Evolutionary conservation across 2,888 invertebrate species (phyloP).

Genomic region (Rhorus exstirpatorius): DNA sequence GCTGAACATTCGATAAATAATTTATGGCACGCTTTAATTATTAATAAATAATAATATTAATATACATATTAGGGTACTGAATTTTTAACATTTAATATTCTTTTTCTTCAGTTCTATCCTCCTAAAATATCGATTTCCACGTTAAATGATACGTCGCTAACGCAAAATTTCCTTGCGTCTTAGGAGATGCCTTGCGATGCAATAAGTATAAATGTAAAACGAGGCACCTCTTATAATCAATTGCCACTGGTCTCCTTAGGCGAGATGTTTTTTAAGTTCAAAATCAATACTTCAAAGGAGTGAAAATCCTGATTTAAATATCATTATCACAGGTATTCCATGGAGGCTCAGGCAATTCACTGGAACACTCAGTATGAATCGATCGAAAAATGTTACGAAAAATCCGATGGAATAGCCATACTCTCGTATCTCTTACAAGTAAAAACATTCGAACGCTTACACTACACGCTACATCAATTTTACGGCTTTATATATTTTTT

Average conservation of each 20-base stretch:
- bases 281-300: too few relatives aligned
- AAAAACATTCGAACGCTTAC: background rate
- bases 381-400: constrained; percentile 76
- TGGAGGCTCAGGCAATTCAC: constrained; percentile 80
- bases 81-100: too few relatives aligned
- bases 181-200: too few relatives aligned
- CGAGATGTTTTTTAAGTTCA: too few relatives aligned
- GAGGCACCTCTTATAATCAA: too few relatives aligned
- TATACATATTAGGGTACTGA: background rate
- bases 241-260: too few relatives aligned
- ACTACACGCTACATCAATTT: background rate
- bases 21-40: constrained; percentile 70
- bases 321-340: constrained; percentile 73
- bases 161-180: too few relatives aligned
- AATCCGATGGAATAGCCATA: constrained; percentile 77
- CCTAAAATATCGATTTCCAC: too few relatives aligned
- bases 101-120: too few relatives aligned
- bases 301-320: background rate
- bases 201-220: too few relatives aligned
- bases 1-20: constrained; percentile 79
- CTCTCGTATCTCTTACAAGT: constrained; percentile 78
- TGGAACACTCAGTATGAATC: constrained; percentile 77
- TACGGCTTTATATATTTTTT: background rate
- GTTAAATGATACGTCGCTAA: too few relatives aligned
- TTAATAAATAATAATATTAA: background rate